Evolutionary conservation across 1,140 invertebrate genomes (phyloP).

Genomic region (Mylabris phalerata): DNA sequence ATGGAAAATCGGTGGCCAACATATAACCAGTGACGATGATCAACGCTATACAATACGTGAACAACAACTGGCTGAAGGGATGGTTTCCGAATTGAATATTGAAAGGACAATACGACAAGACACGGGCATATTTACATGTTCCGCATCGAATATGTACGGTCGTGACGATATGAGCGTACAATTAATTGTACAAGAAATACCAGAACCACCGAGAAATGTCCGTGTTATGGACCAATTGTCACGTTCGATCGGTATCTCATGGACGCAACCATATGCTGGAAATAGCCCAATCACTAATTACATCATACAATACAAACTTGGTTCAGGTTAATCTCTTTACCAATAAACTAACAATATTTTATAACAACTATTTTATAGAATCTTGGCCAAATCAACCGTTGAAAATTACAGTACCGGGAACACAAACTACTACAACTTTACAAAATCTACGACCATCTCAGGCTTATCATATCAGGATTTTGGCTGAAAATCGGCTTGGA

Average conservation of each 20-base stretch:
- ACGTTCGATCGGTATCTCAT: conserved; percentile 70
- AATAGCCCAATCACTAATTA: conserved; percentile 84
- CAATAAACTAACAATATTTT: not conserved
- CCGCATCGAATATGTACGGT: conserved; percentile 82
- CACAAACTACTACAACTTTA: conserved; percentile 69
- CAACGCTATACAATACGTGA: conserved; percentile 59
- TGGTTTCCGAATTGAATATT: conserved; percentile 73
- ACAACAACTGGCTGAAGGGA: conserved; percentile 70
- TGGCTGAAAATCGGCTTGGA: conserved; percentile 83
- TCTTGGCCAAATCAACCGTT: conserved; percentile 68
- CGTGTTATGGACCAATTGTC: conserved; percentile 76
- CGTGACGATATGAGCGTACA: conserved; percentile 87
- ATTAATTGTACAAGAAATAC: conserved; percentile 85
- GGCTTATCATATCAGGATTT: conserved; percentile 82
- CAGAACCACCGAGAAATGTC: conserved; percentile 79
- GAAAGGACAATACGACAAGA: conserved; percentile 78
- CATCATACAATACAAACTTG: conserved; percentile 78
- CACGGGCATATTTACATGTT: conserved; percentile 82
- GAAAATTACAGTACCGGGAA: conserved; percentile 71
- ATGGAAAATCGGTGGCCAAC: conserved; percentile 61
- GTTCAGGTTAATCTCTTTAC: conserved; percentile 53
- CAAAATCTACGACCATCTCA: conserved; percentile 77
- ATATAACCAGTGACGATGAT: conserved; percentile 61
- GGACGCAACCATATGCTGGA: conserved; percentile 79
- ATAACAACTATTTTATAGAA: conserved; percentile 46